Conservation (phyloP, 1,140 invertebrate genomes). For the Cotesia vestalis region DNA sequence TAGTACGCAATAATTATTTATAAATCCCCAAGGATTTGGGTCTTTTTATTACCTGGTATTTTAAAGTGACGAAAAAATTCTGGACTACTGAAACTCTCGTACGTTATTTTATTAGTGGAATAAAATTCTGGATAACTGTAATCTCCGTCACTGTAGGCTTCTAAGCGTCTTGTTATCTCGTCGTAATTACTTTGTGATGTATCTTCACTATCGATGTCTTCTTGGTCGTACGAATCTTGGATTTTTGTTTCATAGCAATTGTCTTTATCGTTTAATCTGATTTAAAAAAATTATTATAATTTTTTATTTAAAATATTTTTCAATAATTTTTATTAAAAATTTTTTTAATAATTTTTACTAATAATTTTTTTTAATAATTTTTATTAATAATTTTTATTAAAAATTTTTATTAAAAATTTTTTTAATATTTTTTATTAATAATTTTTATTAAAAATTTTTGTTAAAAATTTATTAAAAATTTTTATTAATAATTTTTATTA, state of each 20-base stretch:
- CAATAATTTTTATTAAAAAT: too few species aligned
- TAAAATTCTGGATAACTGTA: slow-evolving; percentile 36
- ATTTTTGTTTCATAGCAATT: slow-evolving; percentile 16
- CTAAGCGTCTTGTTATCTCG: slow-evolving; percentile 34
- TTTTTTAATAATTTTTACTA: too few species aligned
- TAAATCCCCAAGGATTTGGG: neutral
- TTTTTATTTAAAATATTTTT: too few species aligned
- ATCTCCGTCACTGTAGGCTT: slow-evolving; percentile 31
- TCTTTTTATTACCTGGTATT: slow-evolving; percentile 9
- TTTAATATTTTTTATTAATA: neutral
- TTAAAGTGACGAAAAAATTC: slow-evolving; percentile 25
- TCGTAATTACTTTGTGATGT: slow-evolving; percentile 24
- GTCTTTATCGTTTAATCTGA: neutral
- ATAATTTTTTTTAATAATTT: too few species aligned
- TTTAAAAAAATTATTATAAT: neutral
- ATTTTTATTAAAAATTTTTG: too few species aligned
- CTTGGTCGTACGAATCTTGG: slow-evolving; percentile 24
- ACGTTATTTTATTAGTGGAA: slow-evolving; percentile 32
- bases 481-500: too few species aligned
- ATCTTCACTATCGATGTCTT: slow-evolving; percentile 24
- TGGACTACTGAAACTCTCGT: slow-evolving; percentile 35
- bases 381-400: too few species aligned
- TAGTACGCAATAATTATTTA: neutral
- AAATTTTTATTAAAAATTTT: too few species aligned
- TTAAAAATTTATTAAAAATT: too few species aligned